These are phyloP conservation scores for Cephonodes hylas DNA, from an alignment of 2,888 invertebrate genomes.

Conservation along the genomic window DNA sequence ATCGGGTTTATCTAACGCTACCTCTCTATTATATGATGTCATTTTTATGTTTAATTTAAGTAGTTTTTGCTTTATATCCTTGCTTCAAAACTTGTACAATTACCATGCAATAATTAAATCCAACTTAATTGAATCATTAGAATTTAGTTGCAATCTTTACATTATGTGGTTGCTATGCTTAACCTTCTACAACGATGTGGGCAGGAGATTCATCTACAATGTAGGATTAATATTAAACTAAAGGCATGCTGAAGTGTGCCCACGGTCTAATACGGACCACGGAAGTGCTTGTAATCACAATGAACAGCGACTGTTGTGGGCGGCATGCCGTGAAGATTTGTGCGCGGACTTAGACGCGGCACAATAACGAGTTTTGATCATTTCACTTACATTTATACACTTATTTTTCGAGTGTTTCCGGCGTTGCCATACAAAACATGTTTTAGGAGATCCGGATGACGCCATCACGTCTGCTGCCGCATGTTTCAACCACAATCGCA, in stretches of 20 bases:
- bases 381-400: neutral
- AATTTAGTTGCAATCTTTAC: neutral
- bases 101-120: too few species aligned
- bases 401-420: conserved; percentile 1
- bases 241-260: neutral
- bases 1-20: neutral
- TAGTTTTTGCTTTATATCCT: neutral
- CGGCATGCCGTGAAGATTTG: conserved; percentile 8
- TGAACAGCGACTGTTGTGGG: neutral
- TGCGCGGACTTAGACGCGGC: neutral
- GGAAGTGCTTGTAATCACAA: conserved; percentile 6
- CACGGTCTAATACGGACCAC: conserved; percentile 2
- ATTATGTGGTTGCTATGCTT: neutral
- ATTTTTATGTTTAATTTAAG: neutral
- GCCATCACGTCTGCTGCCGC: conserved; percentile 3
- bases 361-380: neutral
- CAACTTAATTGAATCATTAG: neutral
- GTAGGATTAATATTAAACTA: neutral
- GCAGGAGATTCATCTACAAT: neutral
- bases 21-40: neutral
- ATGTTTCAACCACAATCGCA: neutral
- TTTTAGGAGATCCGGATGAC: conserved; percentile 6
- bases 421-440: neutral
- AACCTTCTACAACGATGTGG: neutral
- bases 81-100: neutral